Evolutionary conservation across 2,797 vertebrate species (phyloP), one percentile per base, ranked within the genome.

Genomic region (Kryptolebias ocellatus): DNA sequence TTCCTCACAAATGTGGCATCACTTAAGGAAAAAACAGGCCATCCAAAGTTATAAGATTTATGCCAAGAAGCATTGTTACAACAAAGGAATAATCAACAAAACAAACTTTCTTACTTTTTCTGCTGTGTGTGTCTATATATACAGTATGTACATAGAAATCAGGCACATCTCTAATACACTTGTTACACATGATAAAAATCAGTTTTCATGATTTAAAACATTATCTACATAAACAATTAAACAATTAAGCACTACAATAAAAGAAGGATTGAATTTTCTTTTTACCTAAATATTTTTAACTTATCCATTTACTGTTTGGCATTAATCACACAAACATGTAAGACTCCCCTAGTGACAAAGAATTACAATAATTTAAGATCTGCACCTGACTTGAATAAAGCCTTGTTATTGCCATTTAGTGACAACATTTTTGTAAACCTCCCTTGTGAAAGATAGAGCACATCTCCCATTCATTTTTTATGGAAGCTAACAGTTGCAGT

Each of bases 401-500:
- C 18, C 34, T 70, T 37, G 42, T 29, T 67, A 42, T 54, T 27
- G 3, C 27, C 16, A 17, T 79, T 68, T 59, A 54, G 61, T n/a
- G 37, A 37, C 55, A 3, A 56, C 17, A 37, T 71, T 65, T 72
- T 39, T 29, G 12, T 31, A 46, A 55, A 67, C 7, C 60, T 49
- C 42, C 39, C 45, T 11, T 9, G 2, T 20, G 49, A 28, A 79
- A 49, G 15, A 64, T 4, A 29, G 24, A 69, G 18, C 31, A 37
- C 7, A 42, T n/a, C 50, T 28, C 37, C 28, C 9, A 53, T 57
- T 70, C 11, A 46, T 49, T 72, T 62, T 67, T 67, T 68, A 76
- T 72, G 37, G 61, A 29, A 29, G 53, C 18, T 55, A 74, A 80
- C 24, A 64, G 62, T 27, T 60, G 66, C 34, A 64, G 66, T 67